A percentile compares a stretch with the other conserved stretches of the same genome.
These are phyloP conservation scores for Chiloscyllium plagiosum DNA, from an alignment of 2,113 vertebrate species.

Conservation along the genomic window DNA sequence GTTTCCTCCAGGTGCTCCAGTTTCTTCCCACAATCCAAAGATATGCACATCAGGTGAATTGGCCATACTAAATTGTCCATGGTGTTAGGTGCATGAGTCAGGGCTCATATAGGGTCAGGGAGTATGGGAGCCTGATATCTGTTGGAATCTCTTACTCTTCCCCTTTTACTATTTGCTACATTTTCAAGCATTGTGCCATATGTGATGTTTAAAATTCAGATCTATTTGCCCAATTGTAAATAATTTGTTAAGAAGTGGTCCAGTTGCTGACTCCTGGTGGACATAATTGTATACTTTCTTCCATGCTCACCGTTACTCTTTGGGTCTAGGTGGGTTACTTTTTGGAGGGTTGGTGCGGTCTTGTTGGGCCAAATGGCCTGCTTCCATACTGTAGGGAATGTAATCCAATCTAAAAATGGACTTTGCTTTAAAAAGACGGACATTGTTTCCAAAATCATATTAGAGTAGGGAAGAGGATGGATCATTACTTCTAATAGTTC, in stretches of 20 bases:
- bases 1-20: no score
- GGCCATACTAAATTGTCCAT: no score
- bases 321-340: not conserved
- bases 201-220: not conserved
- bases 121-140: not conserved
- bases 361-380: no score
- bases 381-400: no score
- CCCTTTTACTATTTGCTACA: not conserved
- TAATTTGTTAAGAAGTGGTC: not conserved
- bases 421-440: not conserved
- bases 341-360: no score
- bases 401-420: not conserved
- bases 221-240: not conserved
- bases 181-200: not conserved
- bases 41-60: no score
- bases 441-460: not conserved
- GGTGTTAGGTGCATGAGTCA: no score
- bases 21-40: no score
- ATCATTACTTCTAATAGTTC: not conserved
- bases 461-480: not conserved
- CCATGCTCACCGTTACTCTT: not conserved
- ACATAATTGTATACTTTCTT: not conserved
- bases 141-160: not conserved
- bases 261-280: not conserved
- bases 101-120: no score